Conservation (phyloP, 2,797 vertebrate species). For the Balearica regulorum region DNA sequence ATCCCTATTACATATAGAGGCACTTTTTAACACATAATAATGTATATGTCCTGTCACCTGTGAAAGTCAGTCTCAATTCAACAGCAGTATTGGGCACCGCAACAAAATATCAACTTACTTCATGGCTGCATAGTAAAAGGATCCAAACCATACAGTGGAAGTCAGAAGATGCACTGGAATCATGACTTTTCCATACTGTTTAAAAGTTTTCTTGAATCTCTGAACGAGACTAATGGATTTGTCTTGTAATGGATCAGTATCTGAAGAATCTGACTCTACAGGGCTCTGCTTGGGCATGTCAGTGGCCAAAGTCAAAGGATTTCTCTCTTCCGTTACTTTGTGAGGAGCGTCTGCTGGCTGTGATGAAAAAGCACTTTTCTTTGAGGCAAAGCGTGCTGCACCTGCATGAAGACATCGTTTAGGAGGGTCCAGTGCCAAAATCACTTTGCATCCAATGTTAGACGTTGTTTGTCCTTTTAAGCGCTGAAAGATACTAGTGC, state of each 20-base stretch:
- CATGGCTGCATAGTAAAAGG: slow-evolving; percentile 96
- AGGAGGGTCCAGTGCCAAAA: slow-evolving; percentile 46
- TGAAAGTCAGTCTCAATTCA: background rate
- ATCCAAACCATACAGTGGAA: slow-evolving; percentile 91
- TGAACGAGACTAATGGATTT: slow-evolving; percentile 88
- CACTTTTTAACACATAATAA: background rate
- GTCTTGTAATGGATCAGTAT: slow-evolving; percentile 91
- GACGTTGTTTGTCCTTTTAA: slow-evolving; percentile 46
- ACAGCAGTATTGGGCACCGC: background rate
- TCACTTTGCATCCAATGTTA: slow-evolving; percentile 43
- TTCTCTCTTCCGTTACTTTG: slow-evolving; percentile 13
- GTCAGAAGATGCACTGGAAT: slow-evolving; percentile 93
- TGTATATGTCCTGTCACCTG: background rate
- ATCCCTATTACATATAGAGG: background rate
- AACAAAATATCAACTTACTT: slow-evolving; percentile 83
- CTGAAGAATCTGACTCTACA: slow-evolving; percentile 53
- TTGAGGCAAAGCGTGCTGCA: slow-evolving; percentile 51
- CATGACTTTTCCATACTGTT: slow-evolving; percentile 97
- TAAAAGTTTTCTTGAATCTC: slow-evolving; percentile 94
- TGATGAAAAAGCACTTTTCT: slow-evolving; percentile 60
- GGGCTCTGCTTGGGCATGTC: slow-evolving; percentile 7
- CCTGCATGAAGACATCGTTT: slow-evolving; percentile 75
- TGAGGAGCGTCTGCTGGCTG: slow-evolving; percentile 5
- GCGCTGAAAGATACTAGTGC: slow-evolving; percentile 30
- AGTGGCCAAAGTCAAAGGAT: background rate